Evolutionary conservation across 2,113 vertebrate species (phyloP), one percentile per base, ranked within the genome.

Genomic region (Gadus macrocephalus): DNA sequence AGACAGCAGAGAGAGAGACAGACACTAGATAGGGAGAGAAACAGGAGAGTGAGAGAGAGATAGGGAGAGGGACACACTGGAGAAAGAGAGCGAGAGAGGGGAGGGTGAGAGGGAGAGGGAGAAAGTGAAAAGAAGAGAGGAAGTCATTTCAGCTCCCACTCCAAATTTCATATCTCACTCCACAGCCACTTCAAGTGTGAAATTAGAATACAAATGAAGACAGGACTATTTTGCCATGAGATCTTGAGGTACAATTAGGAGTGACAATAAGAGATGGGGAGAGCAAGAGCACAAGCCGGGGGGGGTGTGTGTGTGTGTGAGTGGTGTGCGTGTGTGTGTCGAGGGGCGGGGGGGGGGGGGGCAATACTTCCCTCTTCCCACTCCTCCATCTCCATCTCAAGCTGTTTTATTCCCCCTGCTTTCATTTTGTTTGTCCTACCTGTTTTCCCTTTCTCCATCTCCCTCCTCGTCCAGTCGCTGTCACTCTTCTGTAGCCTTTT

Each of bases 121-220:
- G 53, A 16, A 14, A 27, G 65, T 4, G 64, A 53, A 38, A n/a
- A 28, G 31, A 28, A 14, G n/a, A 56, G 64, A 28, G 25, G 19
- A 70, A 66, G 68, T 64, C 68, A 70, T 77, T 77, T 70, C 60
- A 58, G 66, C 71, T 67, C 17, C 20, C 25, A 49, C 69, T 15
- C n/a, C 42, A 19, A 71, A 66, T 67, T 71, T 61, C 73, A 66
- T 64, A 76, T 76, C 65, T 77, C 53, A 71, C 68, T 65, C 71
- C 68, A 72, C 67, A 66, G 65, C 66, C 70, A 77, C 62, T 68
- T 64, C 64, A 75, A 69, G 60, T 71, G 74, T 73, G 72, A 80
- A 80, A 80, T 76, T 80, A 80, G 65, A 80, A 70, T 70, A 75
- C 73, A 70, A 75, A 75, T 62, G 68, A 72, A 65, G 35, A 72